Evolutionary conservation across 2,797 vertebrate genomes (phyloP).

Genomic region (Margarornis squamiger): DNA sequence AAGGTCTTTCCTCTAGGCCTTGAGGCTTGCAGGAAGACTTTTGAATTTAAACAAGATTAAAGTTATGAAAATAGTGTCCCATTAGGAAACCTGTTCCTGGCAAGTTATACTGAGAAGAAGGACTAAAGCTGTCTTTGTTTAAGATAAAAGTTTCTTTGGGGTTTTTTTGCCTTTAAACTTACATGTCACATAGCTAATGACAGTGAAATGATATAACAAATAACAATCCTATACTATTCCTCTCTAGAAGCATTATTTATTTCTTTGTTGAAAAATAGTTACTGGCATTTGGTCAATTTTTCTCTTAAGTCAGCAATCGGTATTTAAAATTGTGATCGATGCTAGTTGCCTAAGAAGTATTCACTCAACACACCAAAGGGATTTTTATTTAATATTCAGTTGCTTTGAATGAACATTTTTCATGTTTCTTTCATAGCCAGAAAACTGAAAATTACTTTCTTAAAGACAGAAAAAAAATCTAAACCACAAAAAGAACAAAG

Average conservation of each 20-base stretch:
- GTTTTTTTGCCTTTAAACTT: neutral
- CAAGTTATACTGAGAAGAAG: constrained; percentile 40
- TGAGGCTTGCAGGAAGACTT: constrained; percentile 56
- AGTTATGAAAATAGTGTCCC: constrained; percentile 64
- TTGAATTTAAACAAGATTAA: constrained; percentile 74
- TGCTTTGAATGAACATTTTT: neutral
- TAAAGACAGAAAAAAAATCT: neutral
- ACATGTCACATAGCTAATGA: neutral
- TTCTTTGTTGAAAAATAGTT: neutral
- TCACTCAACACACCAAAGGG: neutral
- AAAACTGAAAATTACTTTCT: neutral
- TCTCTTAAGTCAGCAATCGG: neutral
- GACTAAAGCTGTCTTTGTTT: constrained; percentile 23
- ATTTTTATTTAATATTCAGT: neutral
- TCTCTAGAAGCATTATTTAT: neutral
- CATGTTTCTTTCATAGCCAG: neutral
- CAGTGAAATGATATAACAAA: neutral
- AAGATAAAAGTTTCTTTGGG: neutral
- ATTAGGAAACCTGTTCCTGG: constrained; percentile 55
- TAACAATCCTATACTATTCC: neutral
- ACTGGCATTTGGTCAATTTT: neutral
- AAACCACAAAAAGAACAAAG: neutral
- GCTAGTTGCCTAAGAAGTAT: neutral
- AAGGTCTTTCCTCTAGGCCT: constrained; percentile 55
- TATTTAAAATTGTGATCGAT: neutral